A percentile compares a stretch with the other conserved stretches of the same genome.
These are phyloP conservation scores for Hydroisotoma schaefferi DNA, from an alignment of 2,888 invertebrate species.

Conservation along the genomic window DNA sequence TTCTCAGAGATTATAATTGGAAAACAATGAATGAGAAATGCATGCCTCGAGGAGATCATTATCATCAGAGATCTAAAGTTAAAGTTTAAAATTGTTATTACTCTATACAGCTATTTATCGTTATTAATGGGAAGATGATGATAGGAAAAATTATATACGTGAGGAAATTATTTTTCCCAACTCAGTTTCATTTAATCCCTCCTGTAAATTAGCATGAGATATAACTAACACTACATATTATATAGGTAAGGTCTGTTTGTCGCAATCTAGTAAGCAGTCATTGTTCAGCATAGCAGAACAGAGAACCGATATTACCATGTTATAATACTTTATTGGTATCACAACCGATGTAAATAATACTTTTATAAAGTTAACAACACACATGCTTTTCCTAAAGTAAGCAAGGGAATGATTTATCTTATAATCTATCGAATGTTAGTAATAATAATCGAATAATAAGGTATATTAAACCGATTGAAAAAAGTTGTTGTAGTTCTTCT, in stretches of 20 bases:
- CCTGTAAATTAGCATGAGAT: conserved; percentile 1
- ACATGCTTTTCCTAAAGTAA: not conserved
- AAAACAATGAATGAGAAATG: not conserved
- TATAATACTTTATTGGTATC: too few relatives aligned
- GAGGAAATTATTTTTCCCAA: not conserved
- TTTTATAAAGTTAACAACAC: too few relatives aligned
- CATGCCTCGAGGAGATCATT: not conserved
- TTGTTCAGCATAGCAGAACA: too few relatives aligned
- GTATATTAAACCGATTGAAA: too few relatives aligned
- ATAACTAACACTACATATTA: not conserved
- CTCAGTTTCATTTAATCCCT: conserved; percentile 3
- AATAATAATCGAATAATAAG: conserved; percentile 1
- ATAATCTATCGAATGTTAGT: not conserved
- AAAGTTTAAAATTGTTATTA: not conserved
- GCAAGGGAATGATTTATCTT: not conserved
- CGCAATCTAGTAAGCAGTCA: too few relatives aligned
- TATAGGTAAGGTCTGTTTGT: not conserved
- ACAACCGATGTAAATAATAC: too few relatives aligned
- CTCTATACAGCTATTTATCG: conserved; percentile 2
- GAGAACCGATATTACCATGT: too few relatives aligned
- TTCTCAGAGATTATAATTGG: too few relatives aligned
- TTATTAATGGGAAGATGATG: conserved; percentile 3
- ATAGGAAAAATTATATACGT: conserved; percentile 7
- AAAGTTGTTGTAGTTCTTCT: conserved; percentile 5
- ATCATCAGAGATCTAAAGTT: too few relatives aligned